A percentile compares a stretch with the other conserved stretches of the same genome.
Evolutionary conservation across 2,797 vertebrate genomes (phyloP).

Genomic region (Eospalax fontanierii): DNA sequence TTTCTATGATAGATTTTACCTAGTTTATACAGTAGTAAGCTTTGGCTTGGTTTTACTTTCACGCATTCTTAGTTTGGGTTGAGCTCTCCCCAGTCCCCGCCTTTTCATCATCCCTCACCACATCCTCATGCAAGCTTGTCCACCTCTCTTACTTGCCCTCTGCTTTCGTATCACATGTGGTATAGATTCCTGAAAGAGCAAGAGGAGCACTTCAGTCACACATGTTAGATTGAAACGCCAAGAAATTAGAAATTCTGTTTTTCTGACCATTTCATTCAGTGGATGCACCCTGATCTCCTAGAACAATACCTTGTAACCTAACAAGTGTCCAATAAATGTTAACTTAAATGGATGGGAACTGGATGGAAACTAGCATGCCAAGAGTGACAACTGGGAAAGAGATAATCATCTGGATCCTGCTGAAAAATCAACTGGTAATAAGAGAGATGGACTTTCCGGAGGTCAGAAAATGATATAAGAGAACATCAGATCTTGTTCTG

Average conservation of each 20-base stretch:
- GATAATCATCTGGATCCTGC: conserved; percentile 29
- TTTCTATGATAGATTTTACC: no score
- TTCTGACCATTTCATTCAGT: not conserved
- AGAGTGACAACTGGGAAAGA: conserved; percentile 16
- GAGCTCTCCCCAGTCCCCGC: no score
- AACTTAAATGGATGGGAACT: not conserved
- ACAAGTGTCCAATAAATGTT: not conserved
- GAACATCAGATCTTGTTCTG: conserved; percentile 2
- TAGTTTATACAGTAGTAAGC: no score
- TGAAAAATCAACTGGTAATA: conserved; percentile 22
- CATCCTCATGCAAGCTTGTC: no score
- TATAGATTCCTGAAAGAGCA: conserved; percentile 6
- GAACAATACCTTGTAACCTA: not conserved
- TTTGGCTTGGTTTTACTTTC: no score
- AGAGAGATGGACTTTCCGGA: conserved; percentile 33
- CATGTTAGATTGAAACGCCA: not conserved
- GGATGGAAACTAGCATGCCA: not conserved
- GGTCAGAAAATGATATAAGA: conserved; percentile 42
- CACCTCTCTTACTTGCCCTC: no score
- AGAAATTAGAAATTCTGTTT: not conserved
- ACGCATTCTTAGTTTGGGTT: no score
- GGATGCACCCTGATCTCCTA: not conserved
- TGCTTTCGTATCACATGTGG: no score
- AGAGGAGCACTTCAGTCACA: not conserved
- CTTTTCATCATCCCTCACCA: no score